A percentile compares a stretch with the other conserved stretches of the same genome.
Conservation (phyloP, 1,140 invertebrate genomes). For the Brachionus koreanus region DNA sequence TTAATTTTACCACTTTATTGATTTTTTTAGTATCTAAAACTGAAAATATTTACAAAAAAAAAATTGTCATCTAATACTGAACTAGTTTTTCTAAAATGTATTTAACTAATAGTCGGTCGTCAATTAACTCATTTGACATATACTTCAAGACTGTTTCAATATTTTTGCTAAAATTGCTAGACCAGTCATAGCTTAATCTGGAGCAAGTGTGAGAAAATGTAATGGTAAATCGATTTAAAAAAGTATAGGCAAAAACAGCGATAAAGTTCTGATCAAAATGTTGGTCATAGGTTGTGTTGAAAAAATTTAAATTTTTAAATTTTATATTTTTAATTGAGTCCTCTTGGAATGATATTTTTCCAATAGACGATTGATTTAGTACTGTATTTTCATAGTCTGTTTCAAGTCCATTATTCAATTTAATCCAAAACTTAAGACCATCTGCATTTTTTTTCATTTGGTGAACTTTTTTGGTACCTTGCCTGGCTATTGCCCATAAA, state of each 20-base stretch:
- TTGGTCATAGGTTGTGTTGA: neutral
- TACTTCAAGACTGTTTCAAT: neutral
- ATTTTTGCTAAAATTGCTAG: neutral
- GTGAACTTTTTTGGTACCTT: neutral
- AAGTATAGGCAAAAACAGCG: conserved; percentile 1
- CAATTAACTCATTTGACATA: neutral
- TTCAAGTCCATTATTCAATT: neutral
- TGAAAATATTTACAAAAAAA: neutral
- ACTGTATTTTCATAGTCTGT: neutral
- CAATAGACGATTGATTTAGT: neutral
- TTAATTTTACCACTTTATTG: neutral
- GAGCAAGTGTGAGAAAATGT: conserved; percentile 4
- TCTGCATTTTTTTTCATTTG: neutral
- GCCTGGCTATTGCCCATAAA: neutral
- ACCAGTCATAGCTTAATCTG: neutral
- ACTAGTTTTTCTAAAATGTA: neutral
- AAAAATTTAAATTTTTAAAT: conserved; percentile 5
- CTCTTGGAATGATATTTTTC: neutral
- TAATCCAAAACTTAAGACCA: neutral
- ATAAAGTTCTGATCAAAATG: conserved; percentile 1
- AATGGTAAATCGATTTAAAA: neutral
- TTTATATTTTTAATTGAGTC: neutral
- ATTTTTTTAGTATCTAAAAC: neutral
- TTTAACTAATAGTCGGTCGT: neutral
- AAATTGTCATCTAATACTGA: neutral